Evolutionary conservation across 2,888 invertebrate genomes (phyloP), one percentile per base, ranked within the genome.

Genomic region (Calameuta pallipes): DNA sequence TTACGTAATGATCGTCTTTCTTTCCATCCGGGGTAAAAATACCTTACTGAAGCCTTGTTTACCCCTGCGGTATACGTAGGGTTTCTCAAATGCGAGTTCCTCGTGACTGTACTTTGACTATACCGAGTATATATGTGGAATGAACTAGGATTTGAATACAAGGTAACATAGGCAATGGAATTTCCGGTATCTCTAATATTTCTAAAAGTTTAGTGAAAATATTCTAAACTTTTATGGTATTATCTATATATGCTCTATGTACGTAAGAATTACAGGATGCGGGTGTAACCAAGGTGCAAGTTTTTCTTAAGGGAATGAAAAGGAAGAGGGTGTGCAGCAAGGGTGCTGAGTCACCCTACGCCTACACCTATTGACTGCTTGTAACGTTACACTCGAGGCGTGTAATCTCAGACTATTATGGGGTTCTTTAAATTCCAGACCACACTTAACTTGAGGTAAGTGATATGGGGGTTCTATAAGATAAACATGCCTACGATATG

Each of bases 11-110:
- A 71, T n/a, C 71, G 71, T 13, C 36, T 34, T 23, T 74, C 35
- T 74, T 3, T 33, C 12, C 41, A 23, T 74, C 74, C 13, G 74
- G n/a, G 35, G 36, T 35, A 35, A 74, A 84, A 88, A 89, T 89
- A 86, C 84, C 84, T 86, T 82, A 79, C 79, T 81, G 90, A 90
- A 90, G 89, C 90, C 90, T 82, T 81, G 83, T 82, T 81, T 83
- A 81, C 79, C 78, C 81, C 81, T 78, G 74, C 77, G 77, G 76
- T 80, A 76, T 77, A 78, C 69, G 77, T 87, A 85, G 76, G 90
- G 87, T 86, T 90, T 89, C 88, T 78, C 77, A 76, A 75, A 80
- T 76, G 78, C 74, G 36, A 13, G 36, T 35, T 41, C 41, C 41
- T 41, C 6, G 15, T 41, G 15, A 41, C 41, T 41, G 41, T 23